Percentiles rank a stretch among this genome's conserved stretches.
Conservation (phyloP, 64 coral and sea anemone genomes). For the Actinia equina region DNA sequence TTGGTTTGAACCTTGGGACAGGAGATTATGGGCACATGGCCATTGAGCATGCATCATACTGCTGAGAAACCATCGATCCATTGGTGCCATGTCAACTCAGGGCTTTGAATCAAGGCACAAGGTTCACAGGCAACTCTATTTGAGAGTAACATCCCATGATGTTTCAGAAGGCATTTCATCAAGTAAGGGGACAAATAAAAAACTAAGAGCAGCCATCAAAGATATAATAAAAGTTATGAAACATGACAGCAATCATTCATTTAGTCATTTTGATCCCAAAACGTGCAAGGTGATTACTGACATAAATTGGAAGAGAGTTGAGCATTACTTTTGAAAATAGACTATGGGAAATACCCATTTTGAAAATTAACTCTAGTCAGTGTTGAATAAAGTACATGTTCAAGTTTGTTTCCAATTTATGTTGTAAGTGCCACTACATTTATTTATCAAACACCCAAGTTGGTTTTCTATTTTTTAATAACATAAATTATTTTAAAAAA, state of each 20-base stretch:
- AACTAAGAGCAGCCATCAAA: no score
- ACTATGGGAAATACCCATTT: no score
- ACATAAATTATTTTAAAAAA: no score
- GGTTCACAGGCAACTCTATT: neutral
- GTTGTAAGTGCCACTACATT: no score
- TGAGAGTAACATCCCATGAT: slow-evolving; percentile 20
- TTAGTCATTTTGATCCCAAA: no score
- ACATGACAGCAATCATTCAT: no score
- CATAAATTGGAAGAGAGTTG: no score
- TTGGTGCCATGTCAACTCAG: slow-evolving; percentile 13
- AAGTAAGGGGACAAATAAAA: neutral
- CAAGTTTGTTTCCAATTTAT: neutral
- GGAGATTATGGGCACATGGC: slow-evolving; percentile 14
- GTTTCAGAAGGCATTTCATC: neutral
- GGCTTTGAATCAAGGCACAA: slow-evolving; percentile 18
- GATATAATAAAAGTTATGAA: no score
- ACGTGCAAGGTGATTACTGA: no score
- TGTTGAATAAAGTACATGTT: neutral
- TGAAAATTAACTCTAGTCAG: neutral
- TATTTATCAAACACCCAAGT: no score
- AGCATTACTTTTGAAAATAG: no score
- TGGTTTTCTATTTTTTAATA: no score
- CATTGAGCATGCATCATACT: slow-evolving; percentile 25
- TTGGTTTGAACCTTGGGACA: neutral
- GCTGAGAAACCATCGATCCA: neutral